phyloP scores from a whole-genome alignment of 2,888 invertebrate species.

The Lithophane socia region DNA sequence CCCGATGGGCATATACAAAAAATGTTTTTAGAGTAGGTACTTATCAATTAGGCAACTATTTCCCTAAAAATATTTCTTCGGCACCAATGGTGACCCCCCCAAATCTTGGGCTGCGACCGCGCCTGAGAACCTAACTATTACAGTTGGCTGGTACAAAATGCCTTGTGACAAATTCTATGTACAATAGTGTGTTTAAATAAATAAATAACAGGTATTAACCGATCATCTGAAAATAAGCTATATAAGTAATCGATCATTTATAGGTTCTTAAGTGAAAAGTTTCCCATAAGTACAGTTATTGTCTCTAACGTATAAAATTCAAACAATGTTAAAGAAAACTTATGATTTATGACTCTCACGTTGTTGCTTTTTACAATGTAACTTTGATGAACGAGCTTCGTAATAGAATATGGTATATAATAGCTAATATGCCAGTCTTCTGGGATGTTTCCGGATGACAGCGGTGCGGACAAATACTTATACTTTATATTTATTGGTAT shows the following conservation, averaged over 20 bases:
- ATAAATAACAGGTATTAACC: neutral
- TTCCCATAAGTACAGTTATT: neutral
- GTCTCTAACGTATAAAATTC: neutral
- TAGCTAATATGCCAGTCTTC: neutral
- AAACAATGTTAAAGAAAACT: neutral
- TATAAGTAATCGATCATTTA: neutral
- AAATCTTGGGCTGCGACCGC: no score
- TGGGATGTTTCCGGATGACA: no score
- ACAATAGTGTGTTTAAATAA: neutral
- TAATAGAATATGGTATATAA: conserved; percentile 7
- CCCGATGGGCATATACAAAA: no score
- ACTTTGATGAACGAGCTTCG: conserved; percentile 7
- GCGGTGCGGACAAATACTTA: no score
- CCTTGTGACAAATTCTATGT: neutral
- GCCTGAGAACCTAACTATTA: no score
- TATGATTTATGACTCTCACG: conserved; percentile 21
- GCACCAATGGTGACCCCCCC: no score
- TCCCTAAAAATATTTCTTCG: no score
- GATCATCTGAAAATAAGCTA: neutral
- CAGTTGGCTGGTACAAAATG: neutral
- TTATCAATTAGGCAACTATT: no score
- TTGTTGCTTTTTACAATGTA: conserved; percentile 19
- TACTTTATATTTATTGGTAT: no score
- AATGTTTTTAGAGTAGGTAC: no score
- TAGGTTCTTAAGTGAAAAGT: neutral